phyloP scores from a whole-genome alignment of 2,797 vertebrate genomes.

The Graptemys geographica region DNA sequence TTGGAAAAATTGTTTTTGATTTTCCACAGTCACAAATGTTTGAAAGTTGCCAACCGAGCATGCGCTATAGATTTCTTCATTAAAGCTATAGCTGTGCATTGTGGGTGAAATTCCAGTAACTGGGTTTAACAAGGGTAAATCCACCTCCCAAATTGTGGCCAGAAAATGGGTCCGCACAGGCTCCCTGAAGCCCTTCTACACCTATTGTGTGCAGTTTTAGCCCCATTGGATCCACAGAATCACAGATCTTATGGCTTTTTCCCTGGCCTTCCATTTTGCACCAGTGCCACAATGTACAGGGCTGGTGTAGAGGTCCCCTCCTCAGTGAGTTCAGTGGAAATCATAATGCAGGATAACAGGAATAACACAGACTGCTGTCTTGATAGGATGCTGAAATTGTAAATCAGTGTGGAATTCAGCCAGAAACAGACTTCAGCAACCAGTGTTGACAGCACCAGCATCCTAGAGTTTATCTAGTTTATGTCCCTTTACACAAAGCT shows the following conservation, averaged over 20 bases:
- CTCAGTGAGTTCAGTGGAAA: neutral
- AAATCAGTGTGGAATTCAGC: constrained; percentile 61
- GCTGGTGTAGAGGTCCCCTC: neutral
- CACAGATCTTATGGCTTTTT: neutral
- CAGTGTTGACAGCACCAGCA: constrained; percentile 59
- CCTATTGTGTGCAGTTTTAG: neutral
- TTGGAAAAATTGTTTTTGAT: neutral
- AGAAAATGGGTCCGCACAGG: neutral
- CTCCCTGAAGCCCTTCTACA: neutral
- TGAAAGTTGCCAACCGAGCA: neutral
- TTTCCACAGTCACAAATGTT: neutral
- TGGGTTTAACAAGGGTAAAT: neutral
- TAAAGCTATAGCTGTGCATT: neutral
- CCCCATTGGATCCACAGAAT: neutral
- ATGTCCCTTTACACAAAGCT: constrained; percentile 43
- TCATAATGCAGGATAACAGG: constrained; percentile 51
- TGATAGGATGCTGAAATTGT: constrained; percentile 62
- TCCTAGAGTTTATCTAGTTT: constrained; percentile 38
- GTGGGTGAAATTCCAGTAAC: neutral
- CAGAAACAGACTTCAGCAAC: constrained; percentile 46
- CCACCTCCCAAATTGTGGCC: neutral
- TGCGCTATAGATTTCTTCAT: neutral
- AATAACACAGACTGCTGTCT: constrained; percentile 59
- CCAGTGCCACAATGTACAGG: neutral
- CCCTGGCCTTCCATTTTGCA: neutral